Conservation (phyloP, 2,797 vertebrate genomes). For the Sibirionetta formosa region DNA sequence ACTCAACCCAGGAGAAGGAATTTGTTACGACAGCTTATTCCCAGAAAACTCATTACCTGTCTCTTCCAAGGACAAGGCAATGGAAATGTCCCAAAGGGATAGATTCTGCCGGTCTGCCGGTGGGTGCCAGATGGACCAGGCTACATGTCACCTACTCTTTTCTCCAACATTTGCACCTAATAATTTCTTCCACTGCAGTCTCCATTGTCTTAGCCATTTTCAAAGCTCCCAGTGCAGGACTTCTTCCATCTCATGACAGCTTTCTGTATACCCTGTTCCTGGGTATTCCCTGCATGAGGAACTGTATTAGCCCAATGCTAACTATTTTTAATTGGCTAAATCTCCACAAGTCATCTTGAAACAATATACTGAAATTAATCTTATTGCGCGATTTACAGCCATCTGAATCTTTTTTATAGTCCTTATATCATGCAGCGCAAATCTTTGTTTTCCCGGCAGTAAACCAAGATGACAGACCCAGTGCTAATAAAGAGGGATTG, state of each 20-base stretch:
- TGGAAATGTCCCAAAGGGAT: background rate
- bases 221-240: background rate
- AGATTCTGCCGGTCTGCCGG: background rate
- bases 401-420: background rate
- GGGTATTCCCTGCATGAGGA: background rate
- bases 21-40: background rate
- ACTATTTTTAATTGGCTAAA: background rate
- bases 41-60: background rate
- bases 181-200: background rate
- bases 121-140: conserved; percentile 12
- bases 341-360: conserved; percentile 24
- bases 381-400: background rate
- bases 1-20: background rate
- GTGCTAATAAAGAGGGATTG: background rate
- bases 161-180: background rate
- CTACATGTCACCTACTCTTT: background rate
- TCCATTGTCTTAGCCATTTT: background rate
- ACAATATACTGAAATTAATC: background rate
- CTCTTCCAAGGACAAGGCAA: background rate
- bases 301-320: background rate
- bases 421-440: background rate
- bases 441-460: background rate
- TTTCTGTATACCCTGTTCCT: background rate
- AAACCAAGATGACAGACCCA: background rate
- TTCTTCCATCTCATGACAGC: background rate